Percentiles rank a stretch among this genome's conserved stretches.
phyloP scores from a whole-genome alignment of 2,113 vertebrate genomes.

The Ictidomys tridecemlineatus region DNA sequence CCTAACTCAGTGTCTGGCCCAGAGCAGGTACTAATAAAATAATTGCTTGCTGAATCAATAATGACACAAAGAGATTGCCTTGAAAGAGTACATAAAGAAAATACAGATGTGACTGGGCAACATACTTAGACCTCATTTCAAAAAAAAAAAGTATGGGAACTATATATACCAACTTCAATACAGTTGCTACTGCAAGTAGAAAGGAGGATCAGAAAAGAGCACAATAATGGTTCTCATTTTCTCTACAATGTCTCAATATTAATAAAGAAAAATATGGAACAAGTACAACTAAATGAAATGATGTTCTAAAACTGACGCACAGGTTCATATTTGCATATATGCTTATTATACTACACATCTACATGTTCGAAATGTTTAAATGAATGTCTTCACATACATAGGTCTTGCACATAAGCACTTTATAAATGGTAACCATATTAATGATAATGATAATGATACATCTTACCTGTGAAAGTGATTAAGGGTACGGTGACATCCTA shows the following conservation, averaged over 20 bases:
- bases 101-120: neutral
- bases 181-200: neutral
- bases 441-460: neutral
- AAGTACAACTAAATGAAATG: neutral
- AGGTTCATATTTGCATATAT: neutral
- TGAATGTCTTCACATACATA: neutral
- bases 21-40: neutral
- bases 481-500: neutral
- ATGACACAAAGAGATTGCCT: neutral
- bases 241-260: neutral
- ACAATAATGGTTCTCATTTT: neutral
- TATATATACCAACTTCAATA: neutral
- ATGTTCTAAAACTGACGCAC: neutral
- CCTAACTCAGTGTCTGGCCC: neutral
- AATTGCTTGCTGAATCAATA: neutral
- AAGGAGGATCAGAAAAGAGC: neutral
- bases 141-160: neutral
- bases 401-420: neutral
- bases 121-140: neutral
- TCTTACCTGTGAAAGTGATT: neutral
- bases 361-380: neutral
- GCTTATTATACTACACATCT: neutral
- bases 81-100: conserved; percentile 17
- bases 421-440: neutral
- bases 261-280: conserved; percentile 3